A percentile compares a stretch with the other conserved stretches of the same genome.
phyloP scores from a whole-genome alignment of 2,113 vertebrate species.

The Odontesthes bonariensis region DNA sequence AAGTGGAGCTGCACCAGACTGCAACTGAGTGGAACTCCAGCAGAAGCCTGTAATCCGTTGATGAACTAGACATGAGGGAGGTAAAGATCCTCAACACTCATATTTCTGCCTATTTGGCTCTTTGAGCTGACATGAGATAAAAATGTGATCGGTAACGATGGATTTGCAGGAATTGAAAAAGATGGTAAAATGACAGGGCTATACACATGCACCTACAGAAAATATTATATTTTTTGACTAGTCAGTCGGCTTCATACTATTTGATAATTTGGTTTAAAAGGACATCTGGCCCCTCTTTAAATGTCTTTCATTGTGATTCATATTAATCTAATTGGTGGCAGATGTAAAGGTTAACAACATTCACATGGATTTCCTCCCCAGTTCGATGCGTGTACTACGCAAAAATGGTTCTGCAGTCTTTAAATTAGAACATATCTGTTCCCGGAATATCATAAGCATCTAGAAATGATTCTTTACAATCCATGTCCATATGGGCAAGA shows the following conservation, averaged over 20 bases:
- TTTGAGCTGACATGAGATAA: neutral
- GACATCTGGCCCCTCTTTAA: slow-evolving; percentile 11
- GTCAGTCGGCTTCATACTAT: neutral
- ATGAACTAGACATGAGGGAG: neutral
- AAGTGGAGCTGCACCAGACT: slow-evolving; percentile 51
- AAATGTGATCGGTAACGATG: neutral
- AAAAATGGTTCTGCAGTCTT: too few species aligned
- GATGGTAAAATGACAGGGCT: neutral
- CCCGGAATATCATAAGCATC: slow-evolving; percentile 19
- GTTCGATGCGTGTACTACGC: slow-evolving; percentile 19
- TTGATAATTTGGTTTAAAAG: neutral
- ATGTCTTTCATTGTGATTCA: slow-evolving; percentile 15
- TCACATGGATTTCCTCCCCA: slow-evolving; percentile 62
- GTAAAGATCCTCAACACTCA: neutral
- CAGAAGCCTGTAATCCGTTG: neutral
- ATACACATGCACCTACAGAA: neutral
- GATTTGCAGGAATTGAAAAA: neutral
- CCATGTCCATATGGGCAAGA: neutral
- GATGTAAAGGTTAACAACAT: slow-evolving; percentile 41
- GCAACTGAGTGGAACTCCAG: neutral
- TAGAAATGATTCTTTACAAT: neutral
- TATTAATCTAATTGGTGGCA: slow-evolving; percentile 25
- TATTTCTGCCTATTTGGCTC: neutral
- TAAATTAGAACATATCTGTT: slow-evolving; percentile 56
- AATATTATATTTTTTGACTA: neutral